These are phyloP conservation scores for Argyrosomus japonicus DNA, from an alignment of 2,113 vertebrate species.

Conservation along the genomic window DNA sequence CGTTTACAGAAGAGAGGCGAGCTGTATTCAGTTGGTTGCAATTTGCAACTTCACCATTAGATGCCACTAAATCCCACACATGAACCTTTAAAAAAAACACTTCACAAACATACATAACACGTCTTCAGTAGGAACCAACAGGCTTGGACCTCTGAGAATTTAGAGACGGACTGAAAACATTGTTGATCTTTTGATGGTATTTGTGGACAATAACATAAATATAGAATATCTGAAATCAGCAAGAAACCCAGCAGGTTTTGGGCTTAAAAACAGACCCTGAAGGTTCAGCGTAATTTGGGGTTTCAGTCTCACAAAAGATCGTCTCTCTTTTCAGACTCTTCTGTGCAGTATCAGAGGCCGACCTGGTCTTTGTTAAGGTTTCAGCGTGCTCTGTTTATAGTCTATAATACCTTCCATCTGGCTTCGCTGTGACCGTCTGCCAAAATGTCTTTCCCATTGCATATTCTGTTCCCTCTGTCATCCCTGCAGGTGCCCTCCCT, in stretches of 20 bases:
- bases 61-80: too few relatives aligned
- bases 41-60: too few relatives aligned
- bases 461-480: constrained; percentile 12
- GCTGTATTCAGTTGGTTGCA: too few relatives aligned
- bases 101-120: too few relatives aligned
- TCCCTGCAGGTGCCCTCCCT: constrained; percentile 6
- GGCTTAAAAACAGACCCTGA: background rate
- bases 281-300: background rate
- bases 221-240: too few relatives aligned
- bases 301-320: background rate
- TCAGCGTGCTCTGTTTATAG: constrained; percentile 18
- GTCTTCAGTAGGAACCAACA: background rate
- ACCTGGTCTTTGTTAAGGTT: constrained; percentile 18
- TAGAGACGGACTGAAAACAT: too few relatives aligned
- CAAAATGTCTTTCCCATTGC: constrained; percentile 26
- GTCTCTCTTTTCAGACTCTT: background rate
- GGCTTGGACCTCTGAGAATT: background rate
- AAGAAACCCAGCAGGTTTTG: background rate
- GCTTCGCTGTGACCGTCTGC: background rate
- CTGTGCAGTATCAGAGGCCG: background rate
- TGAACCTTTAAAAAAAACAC: too few relatives aligned
- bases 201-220: too few relatives aligned
- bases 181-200: too few relatives aligned
- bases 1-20: too few relatives aligned
- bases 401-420: constrained; percentile 39